Conservation (phyloP, 2,797 vertebrate genomes). For the Philypnodon macrostomus region DNA sequence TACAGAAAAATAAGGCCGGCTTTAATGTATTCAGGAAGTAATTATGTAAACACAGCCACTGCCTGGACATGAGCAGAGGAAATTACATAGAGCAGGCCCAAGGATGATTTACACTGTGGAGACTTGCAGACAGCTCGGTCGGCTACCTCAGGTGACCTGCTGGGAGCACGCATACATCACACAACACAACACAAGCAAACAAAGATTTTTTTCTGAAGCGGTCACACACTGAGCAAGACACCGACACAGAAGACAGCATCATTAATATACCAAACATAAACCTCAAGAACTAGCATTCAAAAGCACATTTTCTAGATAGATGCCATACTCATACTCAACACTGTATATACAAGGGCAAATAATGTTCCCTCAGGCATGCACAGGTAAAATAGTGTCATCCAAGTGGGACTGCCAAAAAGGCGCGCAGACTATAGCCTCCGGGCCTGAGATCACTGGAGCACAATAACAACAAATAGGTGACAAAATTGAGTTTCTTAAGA, state of each 20-base stretch:
- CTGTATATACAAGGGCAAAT: slow-evolving; percentile 29
- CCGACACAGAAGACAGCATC: slow-evolving; percentile 14
- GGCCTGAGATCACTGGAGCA: slow-evolving; percentile 15
- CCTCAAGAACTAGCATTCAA: slow-evolving; percentile 3
- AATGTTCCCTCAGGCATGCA: slow-evolving; percentile 12
- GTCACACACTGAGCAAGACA: slow-evolving; percentile 14
- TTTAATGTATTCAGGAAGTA: slow-evolving; percentile 52
- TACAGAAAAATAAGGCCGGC: slow-evolving; percentile 26
- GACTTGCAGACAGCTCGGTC: slow-evolving; percentile 29
- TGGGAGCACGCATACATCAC: slow-evolving; percentile 26
- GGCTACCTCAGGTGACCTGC: slow-evolving; percentile 51
- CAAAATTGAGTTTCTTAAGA: slow-evolving; percentile 3
- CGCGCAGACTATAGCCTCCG: neutral
- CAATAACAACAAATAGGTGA: slow-evolving; percentile 16
- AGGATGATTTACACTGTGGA: slow-evolving; percentile 39
- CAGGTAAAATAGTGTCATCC: slow-evolving; percentile 16
- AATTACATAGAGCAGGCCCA: slow-evolving; percentile 40
- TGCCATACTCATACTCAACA: neutral
- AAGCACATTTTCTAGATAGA: slow-evolving; percentile 9
- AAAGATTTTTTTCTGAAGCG: neutral
- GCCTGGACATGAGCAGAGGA: slow-evolving; percentile 42
- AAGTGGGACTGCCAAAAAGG: slow-evolving; percentile 11
- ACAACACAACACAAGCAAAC: slow-evolving; percentile 14
- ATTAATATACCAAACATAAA: slow-evolving; percentile 6
- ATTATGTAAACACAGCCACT: slow-evolving; percentile 54